Evolutionary conservation across 2,797 vertebrate species (phyloP).

Genomic region (Holocentrus rufus): DNA sequence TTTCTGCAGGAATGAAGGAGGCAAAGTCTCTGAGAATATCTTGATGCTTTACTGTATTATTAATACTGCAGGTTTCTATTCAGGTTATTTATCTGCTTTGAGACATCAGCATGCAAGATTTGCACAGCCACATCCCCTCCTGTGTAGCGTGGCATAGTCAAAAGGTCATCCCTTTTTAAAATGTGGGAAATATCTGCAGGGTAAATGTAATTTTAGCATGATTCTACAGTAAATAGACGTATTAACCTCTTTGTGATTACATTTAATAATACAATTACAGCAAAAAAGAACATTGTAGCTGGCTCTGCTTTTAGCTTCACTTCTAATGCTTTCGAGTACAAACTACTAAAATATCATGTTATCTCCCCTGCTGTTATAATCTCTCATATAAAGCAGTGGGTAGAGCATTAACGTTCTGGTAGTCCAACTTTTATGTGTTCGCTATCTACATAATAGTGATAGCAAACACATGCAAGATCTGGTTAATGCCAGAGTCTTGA

Average conservation of each 20-base stretch:
- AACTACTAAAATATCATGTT: conserved; percentile 36
- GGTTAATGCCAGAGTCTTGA: not conserved
- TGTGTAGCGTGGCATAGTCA: not conserved
- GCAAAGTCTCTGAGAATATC: conserved; percentile 12
- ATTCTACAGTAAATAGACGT: not conserved
- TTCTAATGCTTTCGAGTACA: conserved; percentile 19
- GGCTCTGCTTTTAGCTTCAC: conserved; percentile 7
- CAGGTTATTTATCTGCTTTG: conserved; percentile 11
- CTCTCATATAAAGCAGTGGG: conserved; percentile 45
- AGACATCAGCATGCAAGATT: not conserved
- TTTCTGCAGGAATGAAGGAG: conserved; percentile 17
- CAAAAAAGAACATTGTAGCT: conserved; percentile 11
- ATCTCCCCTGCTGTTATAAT: conserved; percentile 34
- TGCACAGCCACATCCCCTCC: not conserved
- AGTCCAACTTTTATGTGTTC: not conserved
- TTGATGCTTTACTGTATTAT: conserved; percentile 6
- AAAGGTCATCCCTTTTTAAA: not conserved
- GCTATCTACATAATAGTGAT: not conserved
- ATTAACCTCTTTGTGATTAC: conserved; percentile 13
- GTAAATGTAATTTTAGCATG: not conserved
- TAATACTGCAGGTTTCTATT: not conserved
- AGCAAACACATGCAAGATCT: conserved; percentile 6
- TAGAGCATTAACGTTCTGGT: not conserved
- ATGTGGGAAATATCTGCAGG: not conserved
- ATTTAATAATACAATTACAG: conserved; percentile 38